These are phyloP conservation scores for Emys orbicularis DNA, from an alignment of 2,797 vertebrate genomes.

Conservation along the genomic window DNA sequence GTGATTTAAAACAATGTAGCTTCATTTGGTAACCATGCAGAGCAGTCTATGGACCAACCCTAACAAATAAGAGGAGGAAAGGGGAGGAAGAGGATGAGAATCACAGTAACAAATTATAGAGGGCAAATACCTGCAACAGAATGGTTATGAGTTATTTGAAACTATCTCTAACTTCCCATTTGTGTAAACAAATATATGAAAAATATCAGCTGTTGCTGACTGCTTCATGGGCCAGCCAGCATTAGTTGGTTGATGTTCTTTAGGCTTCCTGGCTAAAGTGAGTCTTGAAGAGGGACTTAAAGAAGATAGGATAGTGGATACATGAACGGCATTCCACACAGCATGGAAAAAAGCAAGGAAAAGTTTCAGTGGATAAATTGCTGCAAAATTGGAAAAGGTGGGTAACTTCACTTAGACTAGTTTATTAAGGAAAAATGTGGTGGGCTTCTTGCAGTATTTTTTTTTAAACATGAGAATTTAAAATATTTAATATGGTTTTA, in stretches of 20 bases:
- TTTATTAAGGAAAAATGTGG: slow-evolving; percentile 55
- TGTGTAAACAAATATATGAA: not conserved
- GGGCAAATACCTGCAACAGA: not conserved
- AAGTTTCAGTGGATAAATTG: slow-evolving; percentile 41
- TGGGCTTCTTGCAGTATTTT: slow-evolving; percentile 65
- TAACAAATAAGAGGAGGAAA: not conserved
- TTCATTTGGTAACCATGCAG: not conserved
- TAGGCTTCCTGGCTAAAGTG: not conserved
- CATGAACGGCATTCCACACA: not conserved
- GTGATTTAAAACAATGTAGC: not conserved
- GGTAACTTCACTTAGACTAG: slow-evolving; percentile 62
- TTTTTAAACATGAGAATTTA: slow-evolving; percentile 67
- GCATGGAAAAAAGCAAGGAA: not conserved
- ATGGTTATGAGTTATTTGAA: not conserved
- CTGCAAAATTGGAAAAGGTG: slow-evolving; percentile 65
- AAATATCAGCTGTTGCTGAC: not conserved
- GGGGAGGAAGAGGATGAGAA: not conserved
- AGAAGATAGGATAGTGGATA: not conserved
- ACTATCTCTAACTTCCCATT: not conserved
- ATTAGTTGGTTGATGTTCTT: not conserved
- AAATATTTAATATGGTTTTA: slow-evolving; percentile 68
- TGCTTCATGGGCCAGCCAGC: not conserved
- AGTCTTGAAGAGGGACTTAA: not conserved
- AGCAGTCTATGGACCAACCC: not conserved
- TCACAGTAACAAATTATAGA: not conserved